Evolutionary conservation across 2,797 vertebrate species (phyloP).

Genomic region (Phoxinus dragarum): DNA sequence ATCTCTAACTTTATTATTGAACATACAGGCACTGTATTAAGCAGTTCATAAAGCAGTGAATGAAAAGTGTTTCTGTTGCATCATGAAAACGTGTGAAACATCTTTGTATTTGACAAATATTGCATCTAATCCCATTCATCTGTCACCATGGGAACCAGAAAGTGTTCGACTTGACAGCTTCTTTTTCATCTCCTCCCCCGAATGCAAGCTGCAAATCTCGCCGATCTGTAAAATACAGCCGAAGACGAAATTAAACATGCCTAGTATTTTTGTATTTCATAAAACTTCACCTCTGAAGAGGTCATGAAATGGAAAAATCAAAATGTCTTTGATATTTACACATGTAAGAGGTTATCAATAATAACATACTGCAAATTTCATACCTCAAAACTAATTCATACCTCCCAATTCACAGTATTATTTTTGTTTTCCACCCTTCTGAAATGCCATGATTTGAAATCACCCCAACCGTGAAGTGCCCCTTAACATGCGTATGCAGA

Average conservation of each 20-base stretch:
- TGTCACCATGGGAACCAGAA: neutral
- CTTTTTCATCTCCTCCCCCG: neutral
- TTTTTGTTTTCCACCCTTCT: neutral
- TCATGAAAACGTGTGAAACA: neutral
- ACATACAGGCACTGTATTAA: neutral
- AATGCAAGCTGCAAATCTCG: neutral
- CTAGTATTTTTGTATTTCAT: neutral
- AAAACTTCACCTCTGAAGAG: neutral
- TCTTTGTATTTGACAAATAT: neutral
- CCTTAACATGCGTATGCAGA: neutral
- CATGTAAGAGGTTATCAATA: neutral
- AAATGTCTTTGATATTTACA: neutral
- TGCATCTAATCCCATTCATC: neutral
- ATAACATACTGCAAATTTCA: neutral
- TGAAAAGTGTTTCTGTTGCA: neutral
- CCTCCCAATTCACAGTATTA: neutral
- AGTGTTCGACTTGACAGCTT: neutral
- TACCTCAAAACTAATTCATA: neutral
- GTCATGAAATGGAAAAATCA: neutral
- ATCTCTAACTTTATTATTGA: neutral
- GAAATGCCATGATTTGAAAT: neutral
- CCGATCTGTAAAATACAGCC: neutral
- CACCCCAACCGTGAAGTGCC: too few relatives aligned
- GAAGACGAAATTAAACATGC: too few relatives aligned
- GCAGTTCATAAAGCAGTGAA: neutral